These are phyloP conservation scores for Crioceris asparagi DNA, from an alignment of 2,888 invertebrate genomes.

Conservation along the genomic window DNA sequence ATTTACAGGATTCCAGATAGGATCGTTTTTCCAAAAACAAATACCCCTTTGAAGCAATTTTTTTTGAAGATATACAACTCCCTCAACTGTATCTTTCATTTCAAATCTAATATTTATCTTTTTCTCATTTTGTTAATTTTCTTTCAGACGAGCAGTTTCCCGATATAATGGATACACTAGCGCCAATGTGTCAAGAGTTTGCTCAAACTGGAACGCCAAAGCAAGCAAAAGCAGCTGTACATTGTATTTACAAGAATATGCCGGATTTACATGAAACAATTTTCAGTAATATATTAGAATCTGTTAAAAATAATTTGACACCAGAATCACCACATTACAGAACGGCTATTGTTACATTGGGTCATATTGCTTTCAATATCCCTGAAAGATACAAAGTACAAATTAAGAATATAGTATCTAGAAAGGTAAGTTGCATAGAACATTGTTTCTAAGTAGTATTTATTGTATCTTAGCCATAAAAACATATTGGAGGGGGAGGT, in stretches of 20 bases:
- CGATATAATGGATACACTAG: slow-evolving; percentile 62
- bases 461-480: too few relatives aligned
- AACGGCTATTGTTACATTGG: slow-evolving; percentile 88
- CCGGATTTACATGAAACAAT: slow-evolving; percentile 58
- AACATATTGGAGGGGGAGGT: too few relatives aligned
- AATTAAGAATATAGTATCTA: slow-evolving; percentile 89
- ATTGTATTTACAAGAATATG: slow-evolving; percentile 82
- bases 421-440: slow-evolving; percentile 51
- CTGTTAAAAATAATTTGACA: slow-evolving; percentile 61
- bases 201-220: slow-evolving; percentile 85
- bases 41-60: too few relatives aligned
- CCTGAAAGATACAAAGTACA: slow-evolving; percentile 82
- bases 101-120: neutral
- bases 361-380: slow-evolving; percentile 88
- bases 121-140: slow-evolving; percentile 3
- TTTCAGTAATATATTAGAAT: slow-evolving; percentile 75
- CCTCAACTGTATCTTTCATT: neutral
- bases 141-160: slow-evolving; percentile 60
- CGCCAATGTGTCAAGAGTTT: slow-evolving; percentile 79
- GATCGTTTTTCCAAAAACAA: too few relatives aligned
- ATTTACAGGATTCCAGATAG: neutral
- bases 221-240: slow-evolving; percentile 93
- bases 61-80: neutral
- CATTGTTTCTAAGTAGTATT: too few relatives aligned
- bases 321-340: slow-evolving; percentile 74